Conservation (phyloP, 2,888 invertebrate species). For the Drosophila aldrichi region DNA sequence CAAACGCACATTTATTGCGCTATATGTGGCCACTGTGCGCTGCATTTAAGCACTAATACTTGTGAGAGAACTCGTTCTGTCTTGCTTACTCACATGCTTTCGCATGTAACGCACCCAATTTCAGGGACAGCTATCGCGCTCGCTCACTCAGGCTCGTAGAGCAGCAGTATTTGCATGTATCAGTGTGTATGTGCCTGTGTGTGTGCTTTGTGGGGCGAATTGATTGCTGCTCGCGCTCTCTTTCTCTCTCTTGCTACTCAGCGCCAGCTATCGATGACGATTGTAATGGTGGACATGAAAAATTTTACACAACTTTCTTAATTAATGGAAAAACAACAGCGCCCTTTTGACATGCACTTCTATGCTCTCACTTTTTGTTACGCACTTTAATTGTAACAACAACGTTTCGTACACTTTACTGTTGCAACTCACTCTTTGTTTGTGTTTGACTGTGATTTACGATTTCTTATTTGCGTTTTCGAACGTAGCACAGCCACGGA, state of each 20-base stretch:
- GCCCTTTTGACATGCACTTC: conserved; percentile 37
- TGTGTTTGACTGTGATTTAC: conserved; percentile 49
- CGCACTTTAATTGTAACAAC: conserved; percentile 54
- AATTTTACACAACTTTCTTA: conserved; percentile 81
- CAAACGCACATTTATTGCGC: conserved; percentile 46
- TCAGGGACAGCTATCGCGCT: conserved; percentile 60
- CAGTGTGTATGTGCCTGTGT: neutral
- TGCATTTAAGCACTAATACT: conserved; percentile 58
- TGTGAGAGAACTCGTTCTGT: conserved; percentile 30
- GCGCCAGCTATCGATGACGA: conserved; percentile 66
- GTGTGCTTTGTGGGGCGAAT: conserved; percentile 53
- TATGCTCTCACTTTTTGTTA: conserved; percentile 26
- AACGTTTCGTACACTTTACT: conserved; percentile 46
- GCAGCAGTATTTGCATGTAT: conserved; percentile 14
- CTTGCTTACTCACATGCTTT: conserved; percentile 46
- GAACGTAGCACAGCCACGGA: conserved; percentile 56
- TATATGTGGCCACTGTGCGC: conserved; percentile 63
- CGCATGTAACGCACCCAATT: conserved; percentile 72
- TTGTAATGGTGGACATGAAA: conserved; percentile 76
- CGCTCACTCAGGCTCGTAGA: conserved; percentile 48
- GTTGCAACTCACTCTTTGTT: conserved; percentile 48
- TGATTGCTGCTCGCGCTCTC: conserved; percentile 54
- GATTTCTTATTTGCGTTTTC: conserved; percentile 65
- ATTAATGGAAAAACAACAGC: conserved; percentile 63
- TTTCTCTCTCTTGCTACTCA: conserved; percentile 53